A percentile compares a stretch with the other conserved stretches of the same genome.
Evolutionary conservation across 2,888 invertebrate genomes (phyloP).

Genomic region (Horisme vitalbata): DNA sequence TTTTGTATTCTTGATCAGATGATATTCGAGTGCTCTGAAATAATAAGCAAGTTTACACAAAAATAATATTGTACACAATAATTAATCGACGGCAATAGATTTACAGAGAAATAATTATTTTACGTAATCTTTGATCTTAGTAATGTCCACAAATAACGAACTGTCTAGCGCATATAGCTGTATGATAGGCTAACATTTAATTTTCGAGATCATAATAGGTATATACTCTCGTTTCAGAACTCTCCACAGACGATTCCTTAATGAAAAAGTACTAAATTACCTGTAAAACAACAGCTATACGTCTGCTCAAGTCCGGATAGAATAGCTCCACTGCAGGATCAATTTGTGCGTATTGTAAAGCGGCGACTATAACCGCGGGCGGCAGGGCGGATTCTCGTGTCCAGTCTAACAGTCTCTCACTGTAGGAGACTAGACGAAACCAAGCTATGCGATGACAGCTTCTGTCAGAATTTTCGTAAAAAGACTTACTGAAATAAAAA

Average conservation of each 20-base stretch:
- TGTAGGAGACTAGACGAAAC: conserved; percentile 55
- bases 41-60: no score
- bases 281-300: conserved; percentile 51
- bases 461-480: conserved; percentile 46
- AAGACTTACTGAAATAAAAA: conserved; percentile 57
- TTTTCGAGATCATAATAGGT: no score
- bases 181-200: no score
- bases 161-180: no score
- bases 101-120: no score
- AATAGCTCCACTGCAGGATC: conserved; percentile 65
- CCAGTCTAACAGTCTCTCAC: conserved; percentile 57
- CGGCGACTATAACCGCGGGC: conserved; percentile 53
- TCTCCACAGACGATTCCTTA: background rate
- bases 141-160: no score
- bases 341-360: conserved; percentile 59
- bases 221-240: no score
- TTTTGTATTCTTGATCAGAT: conserved; percentile 67
- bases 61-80: no score
- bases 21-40: conserved; percentile 59
- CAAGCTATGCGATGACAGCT: conserved; percentile 58
- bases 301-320: conserved; percentile 54
- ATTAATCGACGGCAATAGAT: no score
- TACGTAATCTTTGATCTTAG: no score
- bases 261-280: conserved; percentile 36
- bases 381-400: conserved; percentile 58